Percentiles rank a stretch among this genome's conserved stretches.
Evolutionary conservation across 2,888 invertebrate genomes (phyloP).

Genomic region (Campoletis raptor): DNA sequence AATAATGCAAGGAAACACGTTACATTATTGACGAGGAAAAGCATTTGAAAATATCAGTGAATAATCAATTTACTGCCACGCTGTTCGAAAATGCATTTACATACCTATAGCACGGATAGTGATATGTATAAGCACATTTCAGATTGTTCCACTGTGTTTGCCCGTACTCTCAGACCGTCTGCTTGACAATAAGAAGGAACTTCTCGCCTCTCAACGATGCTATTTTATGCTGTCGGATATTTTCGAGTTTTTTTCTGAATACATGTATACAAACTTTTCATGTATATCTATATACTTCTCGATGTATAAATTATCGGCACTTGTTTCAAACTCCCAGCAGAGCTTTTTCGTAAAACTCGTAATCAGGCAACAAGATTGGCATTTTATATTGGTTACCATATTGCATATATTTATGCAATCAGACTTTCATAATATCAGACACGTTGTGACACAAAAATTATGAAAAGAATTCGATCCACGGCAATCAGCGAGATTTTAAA

Average conservation of each 20-base stretch:
- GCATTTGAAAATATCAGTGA: not conserved
- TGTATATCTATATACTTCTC: not conserved
- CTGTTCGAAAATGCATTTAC: slow-evolving; percentile 18
- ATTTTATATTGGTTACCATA: not conserved
- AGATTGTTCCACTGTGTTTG: slow-evolving; percentile 2
- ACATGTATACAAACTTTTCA: not conserved
- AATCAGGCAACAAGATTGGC: not conserved
- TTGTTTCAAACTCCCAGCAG: not conserved
- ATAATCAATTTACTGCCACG: not conserved
- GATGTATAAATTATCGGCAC: slow-evolving; percentile 3
- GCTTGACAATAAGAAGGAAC: slow-evolving; percentile 51
- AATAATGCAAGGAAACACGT: not conserved
- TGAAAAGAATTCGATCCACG: not conserved
- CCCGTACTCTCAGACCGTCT: slow-evolving; percentile 34
- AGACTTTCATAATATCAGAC: not conserved
- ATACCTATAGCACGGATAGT: not conserved
- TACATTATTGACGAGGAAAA: no score
- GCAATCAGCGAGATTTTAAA: not conserved
- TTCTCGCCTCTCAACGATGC: slow-evolving; percentile 42
- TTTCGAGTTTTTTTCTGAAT: slow-evolving; percentile 7
- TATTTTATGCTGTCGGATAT: slow-evolving; percentile 39
- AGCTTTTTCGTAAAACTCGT: slow-evolving; percentile 16
- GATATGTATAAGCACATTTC: not conserved
- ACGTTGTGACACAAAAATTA: not conserved
- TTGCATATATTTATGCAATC: not conserved